phyloP scores from a whole-genome alignment of 2,113 vertebrate species.

The Sisor rabdophorus region DNA sequence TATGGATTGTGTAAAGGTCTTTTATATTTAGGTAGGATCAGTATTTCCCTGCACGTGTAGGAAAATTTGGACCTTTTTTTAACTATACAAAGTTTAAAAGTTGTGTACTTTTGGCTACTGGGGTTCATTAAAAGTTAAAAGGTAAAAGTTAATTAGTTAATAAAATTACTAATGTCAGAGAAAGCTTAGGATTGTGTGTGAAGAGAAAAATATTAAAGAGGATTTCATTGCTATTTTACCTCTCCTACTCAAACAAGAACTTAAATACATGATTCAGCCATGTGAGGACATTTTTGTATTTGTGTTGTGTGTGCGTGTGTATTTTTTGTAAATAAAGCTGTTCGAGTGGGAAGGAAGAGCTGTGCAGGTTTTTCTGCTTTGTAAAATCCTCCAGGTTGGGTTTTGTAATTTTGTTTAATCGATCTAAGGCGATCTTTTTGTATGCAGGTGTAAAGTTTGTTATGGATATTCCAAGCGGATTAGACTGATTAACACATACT shows the following conservation, averaged over 20 bases:
- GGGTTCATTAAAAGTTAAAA: neutral
- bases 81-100: neutral
- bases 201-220: slow-evolving; percentile 24
- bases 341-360: slow-evolving; percentile 6
- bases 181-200: neutral
- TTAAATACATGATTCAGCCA: slow-evolving; percentile 38
- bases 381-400: slow-evolving; percentile 27
- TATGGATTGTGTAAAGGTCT: too few relatives aligned
- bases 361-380: neutral
- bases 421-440: neutral
- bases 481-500: neutral
- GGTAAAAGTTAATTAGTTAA: neutral
- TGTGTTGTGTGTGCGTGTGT: slow-evolving; percentile 21
- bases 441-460: neutral
- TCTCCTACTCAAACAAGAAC: neutral
- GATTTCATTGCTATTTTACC: slow-evolving; percentile 17
- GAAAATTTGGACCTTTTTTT: neutral
- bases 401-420: slow-evolving; percentile 22
- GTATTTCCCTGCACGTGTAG: neutral
- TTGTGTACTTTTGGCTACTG: neutral
- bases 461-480: too few relatives aligned
- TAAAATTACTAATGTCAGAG: neutral
- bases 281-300: slow-evolving; percentile 38
- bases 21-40: neutral
- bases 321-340: slow-evolving; percentile 42